These are phyloP conservation scores for Scaptomyza caliginosa DNA, from an alignment of 2,888 invertebrate genomes.

Conservation along the genomic window DNA sequence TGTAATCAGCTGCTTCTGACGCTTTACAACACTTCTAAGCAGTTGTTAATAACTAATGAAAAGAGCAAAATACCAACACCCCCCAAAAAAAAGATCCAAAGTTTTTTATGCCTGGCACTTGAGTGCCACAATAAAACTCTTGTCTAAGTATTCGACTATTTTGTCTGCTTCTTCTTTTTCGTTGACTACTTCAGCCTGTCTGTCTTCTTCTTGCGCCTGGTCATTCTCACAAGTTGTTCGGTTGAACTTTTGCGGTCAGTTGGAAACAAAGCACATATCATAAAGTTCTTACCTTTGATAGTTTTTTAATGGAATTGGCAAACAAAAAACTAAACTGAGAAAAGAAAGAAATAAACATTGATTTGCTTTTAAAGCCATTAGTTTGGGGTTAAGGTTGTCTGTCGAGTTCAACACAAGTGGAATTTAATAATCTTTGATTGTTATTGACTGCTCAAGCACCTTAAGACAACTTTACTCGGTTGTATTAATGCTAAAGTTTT, in stretches of 20 bases:
- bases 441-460: neutral
- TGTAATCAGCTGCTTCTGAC: slow-evolving; percentile 25
- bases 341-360: neutral
- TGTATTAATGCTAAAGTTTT: neutral
- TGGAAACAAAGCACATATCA: slow-evolving; percentile 13
- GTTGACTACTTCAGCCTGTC: neutral
- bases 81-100: slow-evolving; percentile 21
- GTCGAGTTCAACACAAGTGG: slow-evolving; percentile 1
- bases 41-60: slow-evolving; percentile 46
- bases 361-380: slow-evolving; percentile 3
- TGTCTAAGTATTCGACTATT: slow-evolving; percentile 15
- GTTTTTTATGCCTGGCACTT: slow-evolving; percentile 29
- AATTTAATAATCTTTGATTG: neutral
- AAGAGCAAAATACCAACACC: too few relatives aligned
- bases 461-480: neutral
- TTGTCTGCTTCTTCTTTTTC: neutral
- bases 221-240: slow-evolving; percentile 4
- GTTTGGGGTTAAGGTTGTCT: slow-evolving; percentile 2
- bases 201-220: neutral
- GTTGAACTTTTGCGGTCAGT: slow-evolving; percentile 13
- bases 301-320: slow-evolving; percentile 6
- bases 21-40: slow-evolving; percentile 26
- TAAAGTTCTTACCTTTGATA: slow-evolving; percentile 44
- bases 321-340: neutral
- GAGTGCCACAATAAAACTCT: slow-evolving; percentile 47